Evolutionary conservation across 2,113 vertebrate genomes (phyloP).

Genomic region (Glaucomys volans): DNA sequence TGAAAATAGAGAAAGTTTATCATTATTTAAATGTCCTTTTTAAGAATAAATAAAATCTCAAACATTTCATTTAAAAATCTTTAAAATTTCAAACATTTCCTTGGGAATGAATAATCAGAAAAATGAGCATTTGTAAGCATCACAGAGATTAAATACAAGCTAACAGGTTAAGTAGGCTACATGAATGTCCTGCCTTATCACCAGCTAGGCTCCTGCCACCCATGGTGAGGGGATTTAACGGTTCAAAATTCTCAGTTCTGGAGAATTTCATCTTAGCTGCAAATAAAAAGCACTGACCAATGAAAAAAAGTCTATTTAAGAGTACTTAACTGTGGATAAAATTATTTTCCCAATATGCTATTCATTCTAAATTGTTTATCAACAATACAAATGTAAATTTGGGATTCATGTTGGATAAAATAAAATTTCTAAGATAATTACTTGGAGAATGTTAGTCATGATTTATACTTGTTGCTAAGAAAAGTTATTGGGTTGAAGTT

Average conservation of each 20-base stretch:
- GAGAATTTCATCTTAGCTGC: conserved; percentile 60
- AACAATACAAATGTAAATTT: conserved; percentile 19
- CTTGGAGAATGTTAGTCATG: not conserved
- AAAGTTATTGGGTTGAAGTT: not conserved
- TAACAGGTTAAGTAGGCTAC: not conserved
- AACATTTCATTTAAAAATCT: not conserved
- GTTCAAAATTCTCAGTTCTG: conserved; percentile 52
- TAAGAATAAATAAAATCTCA: not conserved
- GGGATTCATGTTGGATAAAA: conserved; percentile 7
- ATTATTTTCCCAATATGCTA: not conserved
- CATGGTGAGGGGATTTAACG: conserved; percentile 34
- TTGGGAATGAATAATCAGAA: not conserved
- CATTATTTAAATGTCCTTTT: not conserved
- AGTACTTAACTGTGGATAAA: conserved; percentile 37
- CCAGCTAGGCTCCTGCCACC: not conserved
- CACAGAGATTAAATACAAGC: not conserved
- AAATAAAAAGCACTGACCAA: conserved; percentile 63
- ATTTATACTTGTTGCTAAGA: not conserved
- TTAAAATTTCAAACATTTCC: not conserved
- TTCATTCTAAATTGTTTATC: conserved; percentile 63
- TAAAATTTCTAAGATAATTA: not conserved
- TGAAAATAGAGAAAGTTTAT: not conserved
- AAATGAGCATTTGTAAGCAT: conserved; percentile 31
- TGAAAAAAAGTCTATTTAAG: conserved; percentile 66
- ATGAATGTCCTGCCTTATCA: not conserved